Base-by-base conservation (phyloP, 1,140 invertebrate genomes). In the Zaprionus kolodkinae region DNA sequence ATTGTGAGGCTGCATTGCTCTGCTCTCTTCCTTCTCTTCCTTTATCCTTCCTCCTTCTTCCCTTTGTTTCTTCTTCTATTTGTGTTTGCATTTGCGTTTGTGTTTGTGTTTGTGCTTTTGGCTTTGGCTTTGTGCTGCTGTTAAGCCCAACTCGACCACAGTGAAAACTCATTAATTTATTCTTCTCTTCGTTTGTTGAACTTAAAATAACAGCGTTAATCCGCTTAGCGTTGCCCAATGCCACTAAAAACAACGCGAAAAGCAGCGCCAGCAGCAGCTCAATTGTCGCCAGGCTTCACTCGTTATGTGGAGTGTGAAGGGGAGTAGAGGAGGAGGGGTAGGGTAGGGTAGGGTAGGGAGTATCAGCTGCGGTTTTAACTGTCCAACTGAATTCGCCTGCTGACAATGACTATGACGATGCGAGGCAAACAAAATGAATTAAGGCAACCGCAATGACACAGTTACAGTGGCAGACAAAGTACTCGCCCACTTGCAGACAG, bases 91-190 rank as follows among this genome's bases (percentile, higher is more conserved):
- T 64, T 50, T 71, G 62, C 55, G 54, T 78, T 40, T 78, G 40
- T 50, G 17, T 68, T 81, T 79, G 72, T 72, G 60, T 73, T 76
- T 83, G 73, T 76, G 55, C 85, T 80, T 79, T 84, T 88, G 84
- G 84, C 84, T 87, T 87, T 88, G 84, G 83, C 83, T 87, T 87
- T 87, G 59, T 80, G 80, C 52, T 80, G 80, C 52, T 72, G 80
- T 87, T 87, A 83, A 87, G 70, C 80, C 80, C 80, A 78, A 80
- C 76, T 71, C 50, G 50, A 88, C 84, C 85, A 72, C 85, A 89
- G 85, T 89, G 85, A 89, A 88, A 89, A 88, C 81, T 88, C 85
- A 88, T 88, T 88, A 88, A 88, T 88, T 88, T 89, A 88, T 89
- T 88, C 84, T 84, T 89, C 84, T 72, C 83, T 85, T 76, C 85